These are phyloP conservation scores for Ceratina calcarata DNA, from an alignment of 1,140 invertebrate species.

Conservation along the genomic window DNA sequence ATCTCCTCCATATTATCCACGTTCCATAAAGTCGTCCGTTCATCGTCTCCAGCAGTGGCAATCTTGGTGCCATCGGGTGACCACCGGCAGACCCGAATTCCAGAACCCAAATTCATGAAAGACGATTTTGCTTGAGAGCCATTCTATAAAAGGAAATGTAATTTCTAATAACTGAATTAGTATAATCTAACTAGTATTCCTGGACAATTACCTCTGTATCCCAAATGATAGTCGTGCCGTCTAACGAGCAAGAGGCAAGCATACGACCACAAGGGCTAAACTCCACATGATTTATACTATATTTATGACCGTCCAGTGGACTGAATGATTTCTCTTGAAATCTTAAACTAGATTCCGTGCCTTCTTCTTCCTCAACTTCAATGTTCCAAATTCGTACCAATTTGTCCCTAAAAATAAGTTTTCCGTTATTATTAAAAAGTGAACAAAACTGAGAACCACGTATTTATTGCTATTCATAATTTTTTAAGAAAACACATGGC, in stretches of 20 bases:
- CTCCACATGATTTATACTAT: conserved; percentile 83
- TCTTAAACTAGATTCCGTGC: conserved; percentile 60
- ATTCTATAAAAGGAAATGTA: conserved; percentile 66
- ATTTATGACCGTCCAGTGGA: conserved; percentile 83
- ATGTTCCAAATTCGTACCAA: conserved; percentile 80
- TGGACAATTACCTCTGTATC: conserved; percentile 80
- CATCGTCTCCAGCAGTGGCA: conserved; percentile 88
- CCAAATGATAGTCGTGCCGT: conserved; percentile 87
- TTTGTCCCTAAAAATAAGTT: conserved; percentile 79
- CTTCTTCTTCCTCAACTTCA: conserved; percentile 70
- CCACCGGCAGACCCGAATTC: conserved; percentile 83
- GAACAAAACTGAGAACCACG: no score
- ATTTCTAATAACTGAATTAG: no score
- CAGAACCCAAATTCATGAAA: conserved; percentile 76
- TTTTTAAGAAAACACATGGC: no score
- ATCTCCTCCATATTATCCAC: conserved; percentile 82
- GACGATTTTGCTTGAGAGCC: conserved; percentile 78
- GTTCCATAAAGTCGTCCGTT: conserved; percentile 86
- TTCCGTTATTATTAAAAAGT: background rate
- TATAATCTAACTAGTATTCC: no score
- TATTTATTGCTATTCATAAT: background rate
- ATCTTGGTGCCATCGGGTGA: conserved; percentile 84
- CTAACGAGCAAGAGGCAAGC: conserved; percentile 87
- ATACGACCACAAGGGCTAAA: conserved; percentile 85
- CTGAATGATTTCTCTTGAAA: conserved; percentile 79